Base-by-base conservation (phyloP, 1,140 invertebrate genomes). In the Drosophila willistoni region DNA sequence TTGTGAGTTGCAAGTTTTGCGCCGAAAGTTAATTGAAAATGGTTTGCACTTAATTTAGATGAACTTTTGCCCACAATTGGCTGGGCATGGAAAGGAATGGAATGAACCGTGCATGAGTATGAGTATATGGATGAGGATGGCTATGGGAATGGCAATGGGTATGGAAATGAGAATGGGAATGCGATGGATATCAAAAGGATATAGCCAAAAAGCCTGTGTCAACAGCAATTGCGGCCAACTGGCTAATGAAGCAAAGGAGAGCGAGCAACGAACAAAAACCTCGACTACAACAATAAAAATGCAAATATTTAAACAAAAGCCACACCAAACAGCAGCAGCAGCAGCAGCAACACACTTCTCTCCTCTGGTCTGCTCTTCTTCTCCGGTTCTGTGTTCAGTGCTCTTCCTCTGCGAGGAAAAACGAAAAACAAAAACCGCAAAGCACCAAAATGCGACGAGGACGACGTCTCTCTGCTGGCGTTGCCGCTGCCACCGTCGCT, bases 11-110 rank as follows among this genome's bases (percentile, higher is more conserved):
- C 64, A 82, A 87, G 73, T 86, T 81, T 73, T 66, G 12, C 64
- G 64, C 73, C 72, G 71, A 82, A 87, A 87, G 73, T 84, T 87
- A 81, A 89, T 89, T 87, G 84, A 87, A 87, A 77, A 70, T 77
- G 78, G 77, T 72, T 78, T 89, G 83, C 77, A 78, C 77, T 89
- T 89, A 75, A 87, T 87, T 87, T 74, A 79, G 75, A 72, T 68
- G 63, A 81, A 85, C 68, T 85, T 85, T 85, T 62, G 73, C 64
- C 70, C 77, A 81, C 73, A 73, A 81, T 85, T 54, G 61, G 67
- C 77, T n/a, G 44, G 74, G 62, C 56, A 59, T 22, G 17, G 44
- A 51, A 51, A 22, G 44, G 44, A 47, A 14, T 47, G 14, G 44
- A 3, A 19, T 47, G 7, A 4, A 7, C 14, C 7, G 2, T 42